phyloP scores from a whole-genome alignment of 2,888 invertebrate species.

The Holacanthella duospinosa region DNA sequence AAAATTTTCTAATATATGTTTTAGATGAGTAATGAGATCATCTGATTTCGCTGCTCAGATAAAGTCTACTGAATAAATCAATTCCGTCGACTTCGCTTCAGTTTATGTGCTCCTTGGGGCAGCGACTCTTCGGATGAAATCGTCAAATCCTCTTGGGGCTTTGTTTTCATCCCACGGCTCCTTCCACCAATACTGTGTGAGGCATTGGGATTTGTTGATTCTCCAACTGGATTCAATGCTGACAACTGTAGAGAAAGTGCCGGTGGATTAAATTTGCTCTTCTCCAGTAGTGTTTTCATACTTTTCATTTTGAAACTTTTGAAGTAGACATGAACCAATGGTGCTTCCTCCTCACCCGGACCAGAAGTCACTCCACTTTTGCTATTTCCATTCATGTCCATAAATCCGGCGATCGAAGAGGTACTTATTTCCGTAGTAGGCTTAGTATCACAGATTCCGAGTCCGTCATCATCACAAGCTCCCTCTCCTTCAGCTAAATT shows the following conservation, averaged over 20 bases:
- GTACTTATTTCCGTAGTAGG: background rate
- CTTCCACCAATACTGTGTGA: background rate
- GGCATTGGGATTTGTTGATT: background rate
- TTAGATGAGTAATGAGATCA: too few relatives aligned
- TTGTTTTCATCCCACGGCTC: background rate
- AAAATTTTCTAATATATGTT: too few relatives aligned
- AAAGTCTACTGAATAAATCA: too few relatives aligned
- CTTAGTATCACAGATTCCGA: background rate
- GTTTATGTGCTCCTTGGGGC: too few relatives aligned
- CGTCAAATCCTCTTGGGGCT: background rate
- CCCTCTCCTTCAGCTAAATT: background rate
- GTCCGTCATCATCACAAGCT: background rate
- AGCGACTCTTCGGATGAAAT: too few relatives aligned
- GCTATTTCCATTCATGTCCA: background rate
- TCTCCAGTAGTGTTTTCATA: background rate
- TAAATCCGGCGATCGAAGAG: background rate
- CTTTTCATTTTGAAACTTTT: background rate
- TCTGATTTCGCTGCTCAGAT: too few relatives aligned
- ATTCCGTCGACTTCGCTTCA: background rate
- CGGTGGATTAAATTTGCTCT: background rate
- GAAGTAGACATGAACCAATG: background rate
- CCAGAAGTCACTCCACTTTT: background rate
- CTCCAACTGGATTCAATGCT: background rate
- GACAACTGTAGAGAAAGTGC: background rate
- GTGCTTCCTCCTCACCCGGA: background rate